phyloP scores from a whole-genome alignment of 2,113 vertebrate genomes.

The Pseudolaguvia tuberculata region DNA sequence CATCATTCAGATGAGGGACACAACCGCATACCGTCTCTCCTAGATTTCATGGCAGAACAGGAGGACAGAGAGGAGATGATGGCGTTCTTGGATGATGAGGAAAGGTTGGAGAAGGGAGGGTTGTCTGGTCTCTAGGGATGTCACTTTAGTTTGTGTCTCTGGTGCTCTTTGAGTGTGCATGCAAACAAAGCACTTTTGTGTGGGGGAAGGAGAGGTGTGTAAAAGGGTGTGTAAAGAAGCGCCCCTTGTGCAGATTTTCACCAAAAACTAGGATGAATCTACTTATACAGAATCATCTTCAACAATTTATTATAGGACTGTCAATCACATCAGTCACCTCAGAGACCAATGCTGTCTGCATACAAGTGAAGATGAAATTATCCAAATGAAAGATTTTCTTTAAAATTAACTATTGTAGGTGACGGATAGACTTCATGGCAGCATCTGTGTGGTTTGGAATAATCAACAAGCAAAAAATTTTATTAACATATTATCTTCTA shows the following conservation, averaged over 20 bases:
- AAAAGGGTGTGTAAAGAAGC: conserved; percentile 25
- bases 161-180: conserved; percentile 39
- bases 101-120: conserved; percentile 15
- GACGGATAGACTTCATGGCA: conserved; percentile 9
- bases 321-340: conserved; percentile 12
- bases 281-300: conserved; percentile 7
- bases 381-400: neutral
- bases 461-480: neutral
- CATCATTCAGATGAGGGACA: conserved; percentile 23
- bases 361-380: neutral
- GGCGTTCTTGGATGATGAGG: conserved; percentile 17
- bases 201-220: conserved; percentile 29
- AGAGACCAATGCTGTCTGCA: neutral
- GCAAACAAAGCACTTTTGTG: conserved; percentile 54
- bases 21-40: conserved; percentile 11
- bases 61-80: neutral
- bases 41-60: conserved; percentile 20
- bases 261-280: conserved; percentile 19
- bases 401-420: neutral
- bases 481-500: conserved; percentile 24
- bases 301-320: conserved; percentile 5
- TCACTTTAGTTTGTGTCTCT: conserved; percentile 51
- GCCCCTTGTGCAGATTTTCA: neutral
- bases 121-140: conserved; percentile 42
- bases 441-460: neutral